Evolutionary conservation across 2,113 vertebrate genomes (phyloP), one percentile per base, ranked within the genome.

Genomic region (Pheucticus melanocephalus): DNA sequence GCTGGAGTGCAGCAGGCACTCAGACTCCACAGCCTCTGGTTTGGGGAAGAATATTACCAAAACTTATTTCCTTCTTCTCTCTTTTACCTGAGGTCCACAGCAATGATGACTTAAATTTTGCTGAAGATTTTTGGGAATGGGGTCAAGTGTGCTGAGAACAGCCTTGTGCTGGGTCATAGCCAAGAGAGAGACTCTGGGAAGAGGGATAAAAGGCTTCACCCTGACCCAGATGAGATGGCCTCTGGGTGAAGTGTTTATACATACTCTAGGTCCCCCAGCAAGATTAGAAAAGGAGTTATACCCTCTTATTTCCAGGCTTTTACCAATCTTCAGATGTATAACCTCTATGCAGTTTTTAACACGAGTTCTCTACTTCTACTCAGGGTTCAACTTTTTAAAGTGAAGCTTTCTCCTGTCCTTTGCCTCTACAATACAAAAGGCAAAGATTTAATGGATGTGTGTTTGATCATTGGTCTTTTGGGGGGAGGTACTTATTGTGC

Each of bases 241-340:
- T 31, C 5, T 12, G 35, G 30, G 2, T 70, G 20, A 23, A 53
- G 7, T 14, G 6, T 77, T 63, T 42, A 24, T 25, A 6, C 0
- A 2, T 1, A 30, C 14, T 33, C 44, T 60, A 23, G 7, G 51
- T 73, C 3, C 39, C 5, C 20, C 5, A 8, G 16, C 12, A 60
- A 35, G 18, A 53, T 27, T 47, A 60, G 19, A 68, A 15, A 51
- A 71, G 35, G 15, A 7, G 2, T 71, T 50, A 59, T 42, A 18
- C 1, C 17, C 23, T 42, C 35, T 42, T 59, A 12, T 61, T 76
- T 64, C 48, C 27, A 39, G 27, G 6, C 14, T 51, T 80, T 71
- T 82, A 64, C 11, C 15, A 54, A 31, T 75, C 33, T 69, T 85
- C 6, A 15, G 25, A 15, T 9, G 7, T 6, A 37, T 77, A 72